Evolutionary conservation across 2,888 invertebrate species (phyloP).

Genomic region (Cantharis rufa): DNA sequence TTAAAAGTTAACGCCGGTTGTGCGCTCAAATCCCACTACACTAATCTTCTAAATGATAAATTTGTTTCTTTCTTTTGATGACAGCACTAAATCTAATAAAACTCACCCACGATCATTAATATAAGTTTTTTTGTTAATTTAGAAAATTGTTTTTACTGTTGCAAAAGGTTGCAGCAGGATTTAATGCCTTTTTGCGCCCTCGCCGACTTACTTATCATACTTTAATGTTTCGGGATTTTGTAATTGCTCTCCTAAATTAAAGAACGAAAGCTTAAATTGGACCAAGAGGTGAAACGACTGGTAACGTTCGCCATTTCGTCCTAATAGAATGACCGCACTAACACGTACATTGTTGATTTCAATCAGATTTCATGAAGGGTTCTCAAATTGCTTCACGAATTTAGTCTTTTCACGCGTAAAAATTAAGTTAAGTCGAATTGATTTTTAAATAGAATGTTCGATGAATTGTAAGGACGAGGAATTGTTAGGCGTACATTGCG

Average conservation of each 20-base stretch:
- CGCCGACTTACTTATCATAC: neutral
- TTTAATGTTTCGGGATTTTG: constrained; percentile 1
- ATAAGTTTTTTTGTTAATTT: neutral
- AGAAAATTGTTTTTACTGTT: neutral
- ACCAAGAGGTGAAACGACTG: constrained; percentile 53
- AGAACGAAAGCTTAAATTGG: constrained; percentile 49
- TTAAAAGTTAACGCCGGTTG: neutral
- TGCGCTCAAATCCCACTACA: constrained; percentile 9
- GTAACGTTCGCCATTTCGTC: constrained; percentile 36
- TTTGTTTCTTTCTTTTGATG: constrained; percentile 20
- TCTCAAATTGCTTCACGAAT: constrained; percentile 24
- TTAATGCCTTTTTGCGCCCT: neutral
- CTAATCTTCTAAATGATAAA: constrained; percentile 23
- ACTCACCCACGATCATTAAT: constrained; percentile 11
- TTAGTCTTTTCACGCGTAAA: constrained; percentile 23
- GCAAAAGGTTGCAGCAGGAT: neutral
- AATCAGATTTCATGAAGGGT: constrained; percentile 35
- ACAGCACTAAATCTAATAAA: constrained; percentile 21
- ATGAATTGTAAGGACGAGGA: neutral
- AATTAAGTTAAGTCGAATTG: constrained; percentile 26
- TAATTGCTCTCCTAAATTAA: constrained; percentile 40
- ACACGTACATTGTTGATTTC: constrained; percentile 37
- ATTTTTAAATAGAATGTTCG: constrained; percentile 15
- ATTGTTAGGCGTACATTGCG: neutral
- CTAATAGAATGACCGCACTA: constrained; percentile 36